Evolutionary conservation across 2,113 vertebrate genomes (phyloP).

Genomic region (Crotalus helleri): DNA sequence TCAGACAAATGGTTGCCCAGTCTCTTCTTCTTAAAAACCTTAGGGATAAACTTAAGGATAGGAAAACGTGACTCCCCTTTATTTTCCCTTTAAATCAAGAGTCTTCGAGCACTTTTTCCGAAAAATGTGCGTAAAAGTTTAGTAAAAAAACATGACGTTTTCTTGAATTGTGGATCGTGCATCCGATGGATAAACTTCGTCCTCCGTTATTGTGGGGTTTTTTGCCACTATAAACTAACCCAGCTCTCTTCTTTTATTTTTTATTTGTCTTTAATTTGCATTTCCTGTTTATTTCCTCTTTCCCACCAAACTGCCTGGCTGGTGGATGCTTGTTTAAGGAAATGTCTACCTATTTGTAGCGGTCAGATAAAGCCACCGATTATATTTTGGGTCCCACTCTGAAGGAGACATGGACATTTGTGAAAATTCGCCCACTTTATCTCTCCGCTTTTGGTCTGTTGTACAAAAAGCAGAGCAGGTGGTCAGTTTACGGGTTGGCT

Average conservation of each 20-base stretch:
- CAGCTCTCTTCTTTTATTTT: not conserved
- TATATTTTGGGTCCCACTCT: not conserved
- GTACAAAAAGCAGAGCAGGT: not conserved
- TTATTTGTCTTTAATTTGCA: not conserved
- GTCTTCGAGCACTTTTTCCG: not conserved
- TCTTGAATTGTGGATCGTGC: not conserved
- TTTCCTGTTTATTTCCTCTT: not conserved
- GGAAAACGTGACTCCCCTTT: not conserved
- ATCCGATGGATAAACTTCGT: not conserved
- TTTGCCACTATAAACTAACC: not conserved
- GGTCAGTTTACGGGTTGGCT: not conserved
- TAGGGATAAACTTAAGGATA: not conserved
- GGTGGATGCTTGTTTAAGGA: not conserved
- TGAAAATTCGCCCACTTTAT: not conserved
- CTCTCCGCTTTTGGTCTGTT: not conserved
- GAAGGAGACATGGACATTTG: not conserved
- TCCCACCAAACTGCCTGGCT: not conserved
- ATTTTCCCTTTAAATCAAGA: not conserved
- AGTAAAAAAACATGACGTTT: not conserved
- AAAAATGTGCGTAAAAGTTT: not conserved
- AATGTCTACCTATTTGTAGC: not conserved
- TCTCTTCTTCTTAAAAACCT: not conserved
- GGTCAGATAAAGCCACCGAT: not conserved
- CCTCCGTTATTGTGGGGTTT: not conserved
- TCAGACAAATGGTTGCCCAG: not conserved